Percentiles rank a stretch among this genome's conserved stretches.
These are phyloP conservation scores for Holothuria leucospilota DNA, from an alignment of 53 echinoderm and acorn worm genomes.

Conservation along the genomic window DNA sequence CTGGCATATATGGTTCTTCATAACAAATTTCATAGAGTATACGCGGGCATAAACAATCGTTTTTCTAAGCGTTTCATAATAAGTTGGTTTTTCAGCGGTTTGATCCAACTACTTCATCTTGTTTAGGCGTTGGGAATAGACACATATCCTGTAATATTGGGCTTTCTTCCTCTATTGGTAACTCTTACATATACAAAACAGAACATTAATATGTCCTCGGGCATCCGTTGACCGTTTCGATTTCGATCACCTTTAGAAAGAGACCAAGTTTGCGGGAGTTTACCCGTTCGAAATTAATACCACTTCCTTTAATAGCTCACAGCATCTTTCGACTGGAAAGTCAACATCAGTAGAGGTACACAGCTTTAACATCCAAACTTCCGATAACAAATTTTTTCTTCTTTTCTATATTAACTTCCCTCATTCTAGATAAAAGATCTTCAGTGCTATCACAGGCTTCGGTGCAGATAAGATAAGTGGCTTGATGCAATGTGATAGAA, in stretches of 20 bases:
- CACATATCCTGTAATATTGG: neutral
- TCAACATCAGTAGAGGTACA: slow-evolving; percentile 29
- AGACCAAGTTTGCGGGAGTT: slow-evolving; percentile 21
- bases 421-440: slow-evolving; percentile 29
- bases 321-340: slow-evolving; percentile 31
- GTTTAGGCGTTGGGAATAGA: neutral
- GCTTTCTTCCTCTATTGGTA: neutral
- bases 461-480: too few species aligned
- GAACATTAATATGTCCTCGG: neutral
- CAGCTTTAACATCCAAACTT: slow-evolving; percentile 22
- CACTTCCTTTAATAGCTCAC: slow-evolving; percentile 24
- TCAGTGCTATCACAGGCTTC: too few species aligned
- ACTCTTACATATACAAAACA: neutral
- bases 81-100: neutral
- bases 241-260: too few species aligned
- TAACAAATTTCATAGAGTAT: too few species aligned
- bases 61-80: too few species aligned
- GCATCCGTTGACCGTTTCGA: neutral
- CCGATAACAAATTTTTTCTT: neutral
- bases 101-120: neutral
- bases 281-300: slow-evolving; percentile 12
- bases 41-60: too few species aligned
- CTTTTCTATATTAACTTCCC: slow-evolving; percentile 1
- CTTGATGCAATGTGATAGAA: slow-evolving; percentile 40
- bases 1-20: neutral